Base-by-base conservation (phyloP, 1,140 invertebrate genomes). In the Drosophila arawakana region DNA sequence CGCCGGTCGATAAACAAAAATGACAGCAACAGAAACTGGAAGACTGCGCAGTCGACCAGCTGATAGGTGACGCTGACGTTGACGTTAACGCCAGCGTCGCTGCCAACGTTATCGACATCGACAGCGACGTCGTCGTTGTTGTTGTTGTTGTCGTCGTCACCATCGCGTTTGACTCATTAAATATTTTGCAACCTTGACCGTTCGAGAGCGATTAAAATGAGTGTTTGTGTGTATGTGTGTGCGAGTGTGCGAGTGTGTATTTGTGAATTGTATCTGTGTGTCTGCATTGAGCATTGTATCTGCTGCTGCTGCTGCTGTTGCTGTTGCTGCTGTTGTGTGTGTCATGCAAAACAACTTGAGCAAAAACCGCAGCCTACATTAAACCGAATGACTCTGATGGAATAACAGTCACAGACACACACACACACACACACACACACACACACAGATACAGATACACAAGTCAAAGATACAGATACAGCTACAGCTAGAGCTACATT, bases 101-200 rank as follows among this genome's bases (percentile, higher is more conserved):
- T 70, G 78, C 30, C 54, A 47, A 39, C 75, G 21, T 13, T 34
- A 67, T n/a, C 44, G 44, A 11, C 57, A 49, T 63, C 62, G 62
- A 21, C 18, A 2, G 34, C 58, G 77, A n/a, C 49, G 58, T 75
- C 79, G 76, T 81, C 6, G 74, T n/a, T 46, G 30, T 10, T 25
- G 63, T 15, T 30, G 41, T n/a, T 39, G 55, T 55, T 47, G 63
- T 13, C 57, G 77, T 73, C 41, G 65, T 71, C 41, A 13, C 11
- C 67, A 55, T 58, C 80, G 83, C 84, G 66, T 89, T 88, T 83
- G 84, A 88, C 84, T 88, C 83, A 89, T 89, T 88, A 88, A 88
- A 88, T 88, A 88, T 88, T 88, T 88, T 88, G 83, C 83, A 88
- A 88, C 83, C 83, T 88, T 88, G 83, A 88, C 83, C 83, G 83